Conservation (phyloP, 2,797 vertebrate genomes). For the Pangasius larnaudii region DNA sequence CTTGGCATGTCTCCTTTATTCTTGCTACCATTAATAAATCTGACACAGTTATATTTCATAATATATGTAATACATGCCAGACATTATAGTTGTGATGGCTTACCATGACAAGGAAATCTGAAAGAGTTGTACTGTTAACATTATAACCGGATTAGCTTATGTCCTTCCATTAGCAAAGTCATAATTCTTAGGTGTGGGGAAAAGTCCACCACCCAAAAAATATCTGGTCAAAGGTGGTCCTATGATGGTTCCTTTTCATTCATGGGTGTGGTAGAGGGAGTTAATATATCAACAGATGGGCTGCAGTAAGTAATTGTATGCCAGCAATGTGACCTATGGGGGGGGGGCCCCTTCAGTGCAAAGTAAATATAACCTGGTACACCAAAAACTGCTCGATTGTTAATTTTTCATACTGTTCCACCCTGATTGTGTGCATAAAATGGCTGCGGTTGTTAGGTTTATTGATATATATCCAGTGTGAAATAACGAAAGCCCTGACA, state of each 20-base stretch:
- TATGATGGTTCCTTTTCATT: not conserved
- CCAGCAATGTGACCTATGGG: not conserved
- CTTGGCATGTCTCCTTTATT: constrained; percentile 1
- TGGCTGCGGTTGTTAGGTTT: not conserved
- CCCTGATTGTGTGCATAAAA: not conserved
- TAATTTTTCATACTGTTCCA: not conserved
- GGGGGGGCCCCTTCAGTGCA: not conserved
- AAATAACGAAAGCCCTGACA: not conserved
- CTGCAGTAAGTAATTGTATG: not conserved
- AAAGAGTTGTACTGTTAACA: not conserved
- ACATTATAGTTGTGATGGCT: not conserved
- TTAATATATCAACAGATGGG: not conserved
- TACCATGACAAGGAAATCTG: not conserved
- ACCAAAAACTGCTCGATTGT: not conserved
- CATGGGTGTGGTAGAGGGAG: not conserved
- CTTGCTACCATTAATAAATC: not conserved
- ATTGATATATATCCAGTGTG: not conserved
- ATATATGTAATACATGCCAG: not conserved
- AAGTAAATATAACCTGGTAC: not conserved
- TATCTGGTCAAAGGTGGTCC: not conserved
- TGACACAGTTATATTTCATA: constrained; percentile 1
- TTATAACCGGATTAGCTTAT: not conserved
- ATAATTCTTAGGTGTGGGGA: not conserved
- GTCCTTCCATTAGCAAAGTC: constrained; percentile 9
- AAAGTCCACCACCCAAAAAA: not conserved